A percentile compares a stretch with the other conserved stretches of the same genome.
phyloP scores from a whole-genome alignment of 2,797 vertebrate genomes.

The Sebastes melanostomus region DNA sequence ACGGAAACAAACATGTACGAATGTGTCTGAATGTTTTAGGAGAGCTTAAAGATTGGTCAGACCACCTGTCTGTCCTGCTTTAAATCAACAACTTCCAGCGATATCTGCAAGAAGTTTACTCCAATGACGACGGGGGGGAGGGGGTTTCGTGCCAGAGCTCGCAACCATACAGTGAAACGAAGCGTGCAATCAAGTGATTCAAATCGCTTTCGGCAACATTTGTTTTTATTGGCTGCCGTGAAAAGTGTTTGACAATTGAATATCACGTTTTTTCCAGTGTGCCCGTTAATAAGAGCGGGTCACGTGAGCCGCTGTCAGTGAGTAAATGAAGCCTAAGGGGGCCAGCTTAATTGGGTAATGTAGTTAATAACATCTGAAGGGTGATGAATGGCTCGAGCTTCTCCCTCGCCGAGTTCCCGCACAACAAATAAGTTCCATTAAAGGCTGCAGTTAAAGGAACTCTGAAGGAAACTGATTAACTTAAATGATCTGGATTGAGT shows the following conservation, averaged over 20 bases:
- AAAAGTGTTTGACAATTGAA: slow-evolving; percentile 63
- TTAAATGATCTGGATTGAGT: slow-evolving; percentile 73
- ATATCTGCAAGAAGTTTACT: slow-evolving; percentile 3
- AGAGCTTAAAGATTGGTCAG: slow-evolving; percentile 30
- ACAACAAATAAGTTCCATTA: slow-evolving; percentile 83
- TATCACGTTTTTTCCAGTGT: slow-evolving; percentile 59
- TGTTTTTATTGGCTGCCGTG: slow-evolving; percentile 47
- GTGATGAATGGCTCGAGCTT: slow-evolving; percentile 78
- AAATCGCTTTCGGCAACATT: slow-evolving; percentile 51
- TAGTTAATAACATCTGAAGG: slow-evolving; percentile 82
- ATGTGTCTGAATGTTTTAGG: slow-evolving; percentile 2
- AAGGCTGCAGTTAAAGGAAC: slow-evolving; percentile 77
- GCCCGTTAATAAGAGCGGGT: slow-evolving; percentile 66
- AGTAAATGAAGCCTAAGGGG: slow-evolving; percentile 74
- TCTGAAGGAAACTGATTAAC: slow-evolving; percentile 76
- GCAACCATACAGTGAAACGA: slow-evolving; percentile 34
- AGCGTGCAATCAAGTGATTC: slow-evolving; percentile 38
- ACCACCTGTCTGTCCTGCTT: slow-evolving; percentile 22
- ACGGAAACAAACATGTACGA: slow-evolving; percentile 22
- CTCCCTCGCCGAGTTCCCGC: slow-evolving; percentile 73
- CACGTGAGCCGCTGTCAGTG: slow-evolving; percentile 66
- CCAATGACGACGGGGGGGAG: background rate
- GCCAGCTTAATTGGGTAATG: slow-evolving; percentile 78
- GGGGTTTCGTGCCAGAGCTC: slow-evolving; percentile 19
- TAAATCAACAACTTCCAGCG: slow-evolving; percentile 33